Percentiles rank a stretch among this genome's conserved stretches.
phyloP scores from a whole-genome alignment of 2,797 vertebrate genomes.

The Zalophus californianus region DNA sequence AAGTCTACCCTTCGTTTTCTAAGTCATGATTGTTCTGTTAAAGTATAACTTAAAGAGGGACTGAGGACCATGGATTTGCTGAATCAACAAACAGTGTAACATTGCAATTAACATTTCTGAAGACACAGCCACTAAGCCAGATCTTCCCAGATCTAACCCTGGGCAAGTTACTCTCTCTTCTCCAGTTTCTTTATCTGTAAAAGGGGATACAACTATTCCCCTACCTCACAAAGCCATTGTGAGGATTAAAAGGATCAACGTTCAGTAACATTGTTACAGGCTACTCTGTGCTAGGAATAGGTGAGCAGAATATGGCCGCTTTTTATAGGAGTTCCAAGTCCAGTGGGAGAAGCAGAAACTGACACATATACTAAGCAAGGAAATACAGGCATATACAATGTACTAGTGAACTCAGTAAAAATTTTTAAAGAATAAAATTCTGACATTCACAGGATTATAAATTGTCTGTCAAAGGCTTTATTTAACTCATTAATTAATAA shows the following conservation, averaged over 20 bases:
- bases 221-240: neutral
- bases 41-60: neutral
- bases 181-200: constrained; percentile 34
- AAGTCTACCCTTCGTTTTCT: neutral
- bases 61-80: neutral
- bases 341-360: neutral
- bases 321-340: neutral
- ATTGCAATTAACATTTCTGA: neutral
- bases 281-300: neutral
- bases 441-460: neutral
- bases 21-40: constrained; percentile 14
- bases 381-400: neutral
- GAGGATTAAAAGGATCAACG: constrained; percentile 16
- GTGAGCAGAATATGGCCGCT: neutral
- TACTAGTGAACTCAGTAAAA: neutral
- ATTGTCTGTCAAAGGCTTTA: neutral
- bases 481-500: neutral
- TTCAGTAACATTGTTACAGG: neutral
- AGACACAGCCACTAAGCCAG: neutral
- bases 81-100: neutral
- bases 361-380: neutral
- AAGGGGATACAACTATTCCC: neutral
- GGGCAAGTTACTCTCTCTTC: neutral
- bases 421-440: neutral
- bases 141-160: neutral